A percentile compares a stretch with the other conserved stretches of the same genome.
Conservation (phyloP, 1,140 invertebrate species). For the Achroia grisella region DNA sequence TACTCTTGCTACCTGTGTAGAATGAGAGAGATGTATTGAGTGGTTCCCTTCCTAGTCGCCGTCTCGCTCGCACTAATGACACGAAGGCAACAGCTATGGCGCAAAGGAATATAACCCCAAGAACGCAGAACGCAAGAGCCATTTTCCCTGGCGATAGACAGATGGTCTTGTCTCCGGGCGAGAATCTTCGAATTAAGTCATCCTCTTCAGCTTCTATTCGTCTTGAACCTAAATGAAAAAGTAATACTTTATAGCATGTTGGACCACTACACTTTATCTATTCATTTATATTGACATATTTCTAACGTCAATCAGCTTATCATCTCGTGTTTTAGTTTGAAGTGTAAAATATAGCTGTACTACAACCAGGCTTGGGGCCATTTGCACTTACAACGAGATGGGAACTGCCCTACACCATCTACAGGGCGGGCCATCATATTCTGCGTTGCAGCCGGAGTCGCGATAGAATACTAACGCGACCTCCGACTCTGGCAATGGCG, state of each 20-base stretch:
- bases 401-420: no score
- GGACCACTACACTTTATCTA: no score
- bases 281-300: no score
- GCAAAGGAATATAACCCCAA: constrained; percentile 79
- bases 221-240: constrained; percentile 44
- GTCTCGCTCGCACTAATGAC: constrained; percentile 76
- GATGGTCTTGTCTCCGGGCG: constrained; percentile 77
- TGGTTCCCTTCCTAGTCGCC: constrained; percentile 53
- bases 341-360: no score
- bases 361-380: no score
- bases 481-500: no score
- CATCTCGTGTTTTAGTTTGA: no score
- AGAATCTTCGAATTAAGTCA: constrained; percentile 51
- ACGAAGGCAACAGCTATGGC: constrained; percentile 79
- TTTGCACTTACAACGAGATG: no score
- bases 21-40: constrained; percentile 68
- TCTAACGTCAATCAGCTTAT: no score
- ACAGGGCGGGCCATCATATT: no score
- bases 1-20: constrained; percentile 70
- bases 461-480: no score
- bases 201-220: constrained; percentile 55
- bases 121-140: constrained; percentile 79
- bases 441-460: no score
- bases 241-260: not conserved
- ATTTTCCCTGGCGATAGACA: constrained; percentile 82